These are phyloP conservation scores for Sympetrum striolatum DNA, from an alignment of 2,888 invertebrate genomes.

Conservation along the genomic window DNA sequence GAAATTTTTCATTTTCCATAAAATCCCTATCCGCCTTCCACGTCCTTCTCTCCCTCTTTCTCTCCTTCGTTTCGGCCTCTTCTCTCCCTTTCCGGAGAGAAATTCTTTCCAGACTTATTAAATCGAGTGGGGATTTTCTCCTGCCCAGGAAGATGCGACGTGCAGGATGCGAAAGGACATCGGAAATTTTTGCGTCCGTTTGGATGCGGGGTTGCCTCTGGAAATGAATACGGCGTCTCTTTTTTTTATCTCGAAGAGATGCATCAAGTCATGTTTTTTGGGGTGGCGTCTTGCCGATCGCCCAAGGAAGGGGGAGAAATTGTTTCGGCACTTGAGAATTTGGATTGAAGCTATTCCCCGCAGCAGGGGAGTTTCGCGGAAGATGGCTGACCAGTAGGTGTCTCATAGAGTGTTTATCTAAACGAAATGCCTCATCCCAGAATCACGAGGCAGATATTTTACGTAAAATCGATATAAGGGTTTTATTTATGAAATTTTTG, in stretches of 20 bases:
- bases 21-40: background rate
- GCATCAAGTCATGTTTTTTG: background rate
- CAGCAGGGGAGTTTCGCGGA: no score
- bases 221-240: background rate
- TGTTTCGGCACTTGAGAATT: no score
- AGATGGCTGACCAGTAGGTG: no score
- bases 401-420: no score
- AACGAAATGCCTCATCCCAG: no score
- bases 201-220: background rate
- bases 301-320: background rate
- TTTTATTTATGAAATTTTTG: no score
- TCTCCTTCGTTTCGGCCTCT: background rate
- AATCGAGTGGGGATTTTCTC: background rate
- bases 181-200: background rate
- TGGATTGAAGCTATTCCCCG: no score
- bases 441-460: no score
- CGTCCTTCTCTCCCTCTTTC: background rate
- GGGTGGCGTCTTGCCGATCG: background rate
- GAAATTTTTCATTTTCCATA: conserved; percentile 41
- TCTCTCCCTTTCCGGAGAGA: background rate
- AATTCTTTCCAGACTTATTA: background rate
- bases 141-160: background rate
- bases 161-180: background rate
- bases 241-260: background rate
- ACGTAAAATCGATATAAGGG: no score